phyloP scores from a whole-genome alignment of 1,140 invertebrate species.

The Micrasema longulum region DNA sequence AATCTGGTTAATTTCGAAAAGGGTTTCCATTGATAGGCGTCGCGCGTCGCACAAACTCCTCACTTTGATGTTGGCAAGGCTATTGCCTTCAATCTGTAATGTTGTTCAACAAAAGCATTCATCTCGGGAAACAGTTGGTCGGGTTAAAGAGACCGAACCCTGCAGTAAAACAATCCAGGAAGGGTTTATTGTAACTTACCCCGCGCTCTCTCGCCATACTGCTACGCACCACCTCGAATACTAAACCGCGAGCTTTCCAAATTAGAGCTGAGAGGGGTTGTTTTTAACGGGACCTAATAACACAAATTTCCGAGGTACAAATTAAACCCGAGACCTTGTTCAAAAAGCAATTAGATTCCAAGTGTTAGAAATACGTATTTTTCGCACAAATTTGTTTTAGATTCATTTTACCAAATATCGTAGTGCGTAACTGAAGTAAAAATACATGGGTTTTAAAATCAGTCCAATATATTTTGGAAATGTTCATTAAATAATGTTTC shows the following conservation, averaged over 20 bases:
- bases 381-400: too few relatives aligned
- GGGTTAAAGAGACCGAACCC: slow-evolving; percentile 6
- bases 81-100: slow-evolving; percentile 47
- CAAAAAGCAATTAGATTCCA: slow-evolving; percentile 31
- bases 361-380: slow-evolving; percentile 4
- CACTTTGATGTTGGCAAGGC: slow-evolving; percentile 48
- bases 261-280: slow-evolving; percentile 32
- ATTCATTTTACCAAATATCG: too few relatives aligned
- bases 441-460: too few relatives aligned
- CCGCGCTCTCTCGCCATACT: too few relatives aligned
- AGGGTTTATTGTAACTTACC: slow-evolving; percentile 38
- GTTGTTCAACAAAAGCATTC: slow-evolving; percentile 32
- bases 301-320: slow-evolving; percentile 38
- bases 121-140: slow-evolving; percentile 4
- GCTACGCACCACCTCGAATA: slow-evolving; percentile 36
- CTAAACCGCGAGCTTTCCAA: slow-evolving; percentile 43
- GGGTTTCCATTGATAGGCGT: slow-evolving; percentile 17
- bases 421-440: too few relatives aligned
- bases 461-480: too few relatives aligned
- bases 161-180: slow-evolving; percentile 40
- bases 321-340: slow-evolving; percentile 32
- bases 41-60: slow-evolving; percentile 42
- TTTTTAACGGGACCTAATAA: slow-evolving; percentile 42
- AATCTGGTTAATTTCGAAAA: slow-evolving; percentile 20
- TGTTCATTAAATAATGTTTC: too few relatives aligned